Evolutionary conservation across 2,113 vertebrate species (phyloP), one percentile per base, ranked within the genome.

Genomic region (Gymnobelideus leadbeateri): DNA sequence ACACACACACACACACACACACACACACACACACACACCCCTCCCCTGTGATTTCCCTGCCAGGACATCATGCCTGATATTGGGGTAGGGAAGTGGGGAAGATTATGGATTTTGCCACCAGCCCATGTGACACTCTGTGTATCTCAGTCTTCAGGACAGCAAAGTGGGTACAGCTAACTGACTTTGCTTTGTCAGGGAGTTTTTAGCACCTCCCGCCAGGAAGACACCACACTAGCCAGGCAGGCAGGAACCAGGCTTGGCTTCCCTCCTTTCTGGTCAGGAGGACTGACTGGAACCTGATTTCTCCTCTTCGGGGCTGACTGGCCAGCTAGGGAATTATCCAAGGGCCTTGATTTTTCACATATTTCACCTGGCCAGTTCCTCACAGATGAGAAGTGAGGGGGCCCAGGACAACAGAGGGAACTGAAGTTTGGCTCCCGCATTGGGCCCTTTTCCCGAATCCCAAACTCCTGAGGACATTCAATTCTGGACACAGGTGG

Each of bases 1-100:
- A 96, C 89, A 46, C 52, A 10, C 94, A 96, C 96, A 97, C 95
- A 95, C 0, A 50, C 93, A 91, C 94, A 43, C 68, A 43, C 37
- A 8, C 19, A 96, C 96, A 97, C 95, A 95, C 0, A 50, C 93
- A 91, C 94, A 43, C 68, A 43, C 37, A 8, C 19, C 16, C 68
- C 68, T 43, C 68, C 96, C 97, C 96, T 97, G 92, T 92, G 96
- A 95, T 97, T 97, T 96, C 91, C 21, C 94, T 92, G 92, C 93
- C 96, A 97, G 94, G 96, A 96, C 94, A 95, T 84, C 96, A 90
- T 68, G 97, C 95, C 93, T 96, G 26, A 51, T 31, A 92, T 94
- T 95, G 57, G 89, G 77, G 93, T 53, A 96, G 89, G 94, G 95
- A 95, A 93, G 94, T 77, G 89, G 77, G 93, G 89, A 96, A 84